Evolutionary conservation across 2,113 vertebrate species (phyloP), one percentile per base, ranked within the genome.

Genomic region (Cariama cristata): DNA sequence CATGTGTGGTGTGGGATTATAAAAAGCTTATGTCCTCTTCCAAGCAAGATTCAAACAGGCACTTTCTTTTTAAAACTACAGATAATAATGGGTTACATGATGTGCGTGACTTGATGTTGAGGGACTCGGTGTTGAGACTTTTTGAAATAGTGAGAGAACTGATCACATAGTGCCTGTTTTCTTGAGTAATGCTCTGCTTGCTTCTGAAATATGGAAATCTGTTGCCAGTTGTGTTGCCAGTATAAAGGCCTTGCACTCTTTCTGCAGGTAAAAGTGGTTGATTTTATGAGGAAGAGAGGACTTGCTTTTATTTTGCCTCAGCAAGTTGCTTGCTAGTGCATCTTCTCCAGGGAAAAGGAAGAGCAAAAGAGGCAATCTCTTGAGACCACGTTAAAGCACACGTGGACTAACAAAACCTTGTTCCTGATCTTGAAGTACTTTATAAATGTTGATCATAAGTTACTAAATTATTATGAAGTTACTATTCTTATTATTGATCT

Each of bases 1-100:
- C 35, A 42, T 2, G 0, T 0, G 0, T 18, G 8, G 11, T 27
- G 8, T 24, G 60, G 22, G 26, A 69, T 59, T 87, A n/a, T 53
- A 50, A 55, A 80, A 66, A 23, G 6, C 6, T 59, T 53, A 4
- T 7, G 30, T 77, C 40, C 9, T 91, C 77, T 59, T 88, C 68
- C 45, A 81, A 40, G 44, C 30, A 67, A 44, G 33, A 90, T 55
- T 71, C 64, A 58, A 82, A 66, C 19, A 71, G 26, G 40, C 18
- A n/a, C 49, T 60, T 53, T 32, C 11, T 76, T 58, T 93, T 84
- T 26, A 82, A 83, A 87, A 45, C 9, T 69, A 27, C 11, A 67
- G 30, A 40, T 49, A 67, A 24, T 72, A 58, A 44, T 33, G 33
- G 16, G 8, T 62, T 32, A 33, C 55, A 55, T 22, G 12, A 7